A percentile compares a stretch with the other conserved stretches of the same genome.
Evolutionary conservation across 1,140 invertebrate species (phyloP).

Genomic region (Aphis gossypii): DNA sequence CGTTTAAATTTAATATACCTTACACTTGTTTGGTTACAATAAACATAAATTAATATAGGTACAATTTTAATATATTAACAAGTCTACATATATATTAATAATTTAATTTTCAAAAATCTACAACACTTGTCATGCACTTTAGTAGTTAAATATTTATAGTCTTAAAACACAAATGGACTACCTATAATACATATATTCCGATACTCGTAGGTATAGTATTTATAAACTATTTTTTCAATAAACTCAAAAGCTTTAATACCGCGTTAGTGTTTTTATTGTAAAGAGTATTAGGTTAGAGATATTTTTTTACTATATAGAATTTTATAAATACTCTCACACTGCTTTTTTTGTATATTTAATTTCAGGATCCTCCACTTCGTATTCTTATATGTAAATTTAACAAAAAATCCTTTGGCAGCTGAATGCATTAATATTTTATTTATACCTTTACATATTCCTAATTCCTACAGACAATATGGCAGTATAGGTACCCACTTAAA

Average conservation of each 20-base stretch:
- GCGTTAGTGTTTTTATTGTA: not conserved
- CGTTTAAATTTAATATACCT: not conserved
- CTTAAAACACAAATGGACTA: not conserved
- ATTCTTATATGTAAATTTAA: constrained; percentile 14
- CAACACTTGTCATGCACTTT: not conserved
- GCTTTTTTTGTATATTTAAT: not conserved
- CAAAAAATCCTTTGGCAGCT: not conserved
- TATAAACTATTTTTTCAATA: not conserved
- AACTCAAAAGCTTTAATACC: not conserved
- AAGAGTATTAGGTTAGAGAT: not conserved
- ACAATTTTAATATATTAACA: not conserved
- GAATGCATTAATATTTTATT: constrained; percentile 15
- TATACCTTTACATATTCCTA: not conserved
- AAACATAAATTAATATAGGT: not conserved
- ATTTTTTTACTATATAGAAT: not conserved
- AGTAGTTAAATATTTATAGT: not conserved
- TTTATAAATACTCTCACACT: not conserved
- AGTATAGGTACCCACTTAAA: not conserved
- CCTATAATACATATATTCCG: no score
- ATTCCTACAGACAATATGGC: not conserved
- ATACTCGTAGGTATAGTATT: not conserved
- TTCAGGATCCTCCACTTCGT: not conserved
- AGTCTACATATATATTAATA: not conserved
- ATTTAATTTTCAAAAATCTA: not conserved
- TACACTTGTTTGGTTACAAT: not conserved